These are phyloP conservation scores for Falco cherrug DNA, from an alignment of 2,797 vertebrate species.

Conservation along the genomic window DNA sequence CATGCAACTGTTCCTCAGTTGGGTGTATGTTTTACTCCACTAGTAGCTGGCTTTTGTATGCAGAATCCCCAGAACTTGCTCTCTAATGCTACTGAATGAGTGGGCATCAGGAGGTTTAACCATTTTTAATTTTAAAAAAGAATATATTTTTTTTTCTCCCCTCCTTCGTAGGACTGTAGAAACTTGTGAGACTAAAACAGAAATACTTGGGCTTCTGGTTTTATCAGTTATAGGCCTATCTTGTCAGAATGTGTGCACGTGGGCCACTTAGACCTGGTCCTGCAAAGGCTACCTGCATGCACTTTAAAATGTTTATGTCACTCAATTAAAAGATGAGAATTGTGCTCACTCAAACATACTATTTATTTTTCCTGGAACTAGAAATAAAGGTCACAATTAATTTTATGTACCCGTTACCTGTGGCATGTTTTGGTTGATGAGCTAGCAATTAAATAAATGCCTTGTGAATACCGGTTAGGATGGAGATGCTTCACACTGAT, in stretches of 20 bases:
- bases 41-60: neutral
- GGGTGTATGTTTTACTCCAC: neutral
- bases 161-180: rapidly evolving
- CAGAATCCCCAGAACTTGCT: rapidly evolving
- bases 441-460: neutral
- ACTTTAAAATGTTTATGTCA: neutral
- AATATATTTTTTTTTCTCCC: too few species aligned
- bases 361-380: rapidly evolving
- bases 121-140: too few species aligned
- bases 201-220: neutral
- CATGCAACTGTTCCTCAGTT: rapidly evolving
- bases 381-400: neutral
- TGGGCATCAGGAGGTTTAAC: rapidly evolving
- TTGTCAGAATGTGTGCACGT: rapidly evolving
- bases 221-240: rapidly evolving
- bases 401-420: neutral
- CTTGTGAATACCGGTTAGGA: neutral
- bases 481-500: rapidly evolving
- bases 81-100: neutral
- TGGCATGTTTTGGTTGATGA: neutral
- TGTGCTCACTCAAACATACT: neutral
- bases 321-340: neutral
- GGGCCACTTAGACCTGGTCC: neutral
- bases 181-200: neutral
- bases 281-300: neutral